Evolutionary conservation across 2,113 vertebrate genomes (phyloP).

Genomic region (Sterna hirundo): DNA sequence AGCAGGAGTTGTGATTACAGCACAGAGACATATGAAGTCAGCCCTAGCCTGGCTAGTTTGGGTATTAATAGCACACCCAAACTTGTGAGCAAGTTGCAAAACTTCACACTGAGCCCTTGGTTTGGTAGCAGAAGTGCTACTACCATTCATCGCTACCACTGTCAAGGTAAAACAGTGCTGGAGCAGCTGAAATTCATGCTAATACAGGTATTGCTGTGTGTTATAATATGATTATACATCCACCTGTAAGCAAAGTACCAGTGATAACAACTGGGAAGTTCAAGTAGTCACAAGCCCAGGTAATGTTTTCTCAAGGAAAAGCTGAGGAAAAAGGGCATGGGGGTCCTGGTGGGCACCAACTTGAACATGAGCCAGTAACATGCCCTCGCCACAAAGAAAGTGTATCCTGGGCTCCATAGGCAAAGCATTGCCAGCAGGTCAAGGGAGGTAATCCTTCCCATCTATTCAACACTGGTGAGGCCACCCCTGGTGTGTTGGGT

Average conservation of each 20-base stretch:
- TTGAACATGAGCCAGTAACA: not conserved
- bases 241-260: not conserved
- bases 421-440: not conserved
- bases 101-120: not conserved
- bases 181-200: not conserved
- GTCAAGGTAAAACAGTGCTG: not conserved
- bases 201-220: not conserved
- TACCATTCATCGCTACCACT: not conserved
- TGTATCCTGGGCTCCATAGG: not conserved
- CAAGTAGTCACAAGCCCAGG: not conserved
- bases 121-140: not conserved
- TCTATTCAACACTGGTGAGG: not conserved
- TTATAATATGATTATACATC: not conserved
- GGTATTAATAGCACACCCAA: not conserved
- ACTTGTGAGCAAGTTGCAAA: accelerated
- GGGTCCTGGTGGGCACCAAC: not conserved
- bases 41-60: not conserved
- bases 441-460: not conserved
- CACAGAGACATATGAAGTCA: not conserved
- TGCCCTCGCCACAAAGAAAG: accelerated
- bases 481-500: not conserved
- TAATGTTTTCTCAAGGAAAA: not conserved
- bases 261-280: not conserved
- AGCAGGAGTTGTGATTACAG: not conserved
- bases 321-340: not conserved